A percentile compares a stretch with the other conserved stretches of the same genome.
phyloP scores from a whole-genome alignment of 2,113 vertebrate species.

The Ophthalmolycus amberensis region DNA sequence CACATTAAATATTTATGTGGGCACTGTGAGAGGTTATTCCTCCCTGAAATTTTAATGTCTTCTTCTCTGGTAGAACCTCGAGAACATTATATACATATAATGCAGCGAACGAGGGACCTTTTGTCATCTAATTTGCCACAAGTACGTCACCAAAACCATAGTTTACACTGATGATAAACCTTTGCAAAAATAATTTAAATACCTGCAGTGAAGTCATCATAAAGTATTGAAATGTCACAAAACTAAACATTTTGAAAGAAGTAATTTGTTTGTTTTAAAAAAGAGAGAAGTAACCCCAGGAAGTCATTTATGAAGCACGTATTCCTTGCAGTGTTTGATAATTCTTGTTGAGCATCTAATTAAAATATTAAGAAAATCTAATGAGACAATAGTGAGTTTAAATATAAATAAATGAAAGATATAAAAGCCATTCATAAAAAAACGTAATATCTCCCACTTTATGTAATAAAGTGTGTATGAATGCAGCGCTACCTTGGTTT shows the following conservation, averaged over 20 bases:
- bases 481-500: not conserved
- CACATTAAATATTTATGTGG: constrained; percentile 74
- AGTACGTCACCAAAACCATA: not conserved
- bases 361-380: not conserved
- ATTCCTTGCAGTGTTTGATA: not conserved
- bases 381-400: not conserved
- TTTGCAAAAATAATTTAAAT: not conserved
- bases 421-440: not conserved
- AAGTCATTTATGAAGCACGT: not conserved
- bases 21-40: constrained; percentile 78
- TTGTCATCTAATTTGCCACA: constrained; percentile 19
- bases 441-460: not conserved
- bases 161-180: not conserved
- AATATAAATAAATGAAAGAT: not conserved
- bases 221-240: not conserved
- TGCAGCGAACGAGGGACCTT: constrained; percentile 22
- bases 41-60: constrained; percentile 74
- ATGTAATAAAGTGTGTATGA: not conserved
- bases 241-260: not conserved
- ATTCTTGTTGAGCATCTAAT: not conserved
- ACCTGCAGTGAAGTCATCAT: not conserved
- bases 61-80: constrained; percentile 43
- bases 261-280: not conserved
- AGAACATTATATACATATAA: constrained; percentile 57
- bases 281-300: not conserved